Conservation (phyloP, 2,888 invertebrate species). For the Anthrax anthrax region DNA sequence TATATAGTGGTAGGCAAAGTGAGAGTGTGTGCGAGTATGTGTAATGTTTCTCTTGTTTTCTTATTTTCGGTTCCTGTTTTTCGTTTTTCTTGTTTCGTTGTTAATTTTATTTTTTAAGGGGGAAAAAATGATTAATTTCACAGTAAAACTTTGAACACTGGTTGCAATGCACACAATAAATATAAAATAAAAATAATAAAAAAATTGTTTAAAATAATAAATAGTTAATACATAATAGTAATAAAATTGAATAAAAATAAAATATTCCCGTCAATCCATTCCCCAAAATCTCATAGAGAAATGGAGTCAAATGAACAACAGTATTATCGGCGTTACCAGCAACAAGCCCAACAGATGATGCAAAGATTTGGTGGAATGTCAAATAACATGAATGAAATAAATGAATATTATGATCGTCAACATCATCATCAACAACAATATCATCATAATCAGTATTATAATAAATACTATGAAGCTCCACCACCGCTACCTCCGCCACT, state of each 20-base stretch:
- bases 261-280: background rate
- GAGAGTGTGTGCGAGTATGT: constrained; percentile 13
- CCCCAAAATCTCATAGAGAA: constrained; percentile 22
- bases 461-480: constrained; percentile 4
- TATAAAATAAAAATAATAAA: background rate
- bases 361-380: constrained; percentile 7
- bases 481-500: constrained; percentile 22
- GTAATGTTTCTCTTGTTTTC: background rate
- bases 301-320: constrained; percentile 28
- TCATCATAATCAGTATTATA: constrained; percentile 10
- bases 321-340: constrained; percentile 21
- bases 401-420: constrained; percentile 10
- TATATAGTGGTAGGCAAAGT: constrained; percentile 9
- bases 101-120: no score
- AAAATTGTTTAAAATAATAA: background rate
- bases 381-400: constrained; percentile 9
- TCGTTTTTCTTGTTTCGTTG: no score
- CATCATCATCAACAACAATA: constrained; percentile 11
- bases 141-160: background rate
- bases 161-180: background rate
- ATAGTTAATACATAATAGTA: no score
- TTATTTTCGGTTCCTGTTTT: no score
- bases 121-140: no score
- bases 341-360: background rate
- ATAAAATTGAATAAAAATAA: no score